Base-by-base conservation (phyloP, 2,113 vertebrate genomes). In the Dromas ardeola region DNA sequence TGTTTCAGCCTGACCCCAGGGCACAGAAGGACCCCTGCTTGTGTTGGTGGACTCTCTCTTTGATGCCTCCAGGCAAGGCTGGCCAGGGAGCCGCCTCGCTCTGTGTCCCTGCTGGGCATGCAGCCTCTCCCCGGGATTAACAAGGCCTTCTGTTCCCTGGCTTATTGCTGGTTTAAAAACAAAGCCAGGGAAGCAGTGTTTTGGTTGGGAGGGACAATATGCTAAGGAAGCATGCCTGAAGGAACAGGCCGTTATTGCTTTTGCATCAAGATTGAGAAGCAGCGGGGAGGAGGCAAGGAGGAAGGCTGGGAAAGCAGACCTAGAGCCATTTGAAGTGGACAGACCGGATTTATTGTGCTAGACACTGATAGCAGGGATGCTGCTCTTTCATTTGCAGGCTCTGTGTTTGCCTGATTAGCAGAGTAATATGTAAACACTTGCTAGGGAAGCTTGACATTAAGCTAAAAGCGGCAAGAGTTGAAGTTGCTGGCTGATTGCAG, bases 361-460 rank as follows among this genome's bases (percentile, higher is more conserved):
- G 74, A 61, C 87, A 40, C 52, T 67, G 86, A 90, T 80, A 93
- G 70, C 88, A 86, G 62, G 59, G 84, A 89, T 95, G 62, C 56
- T 73, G 79, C 63, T 96, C 71, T 96, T 93, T 92, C 62, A 81
- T 95, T 94, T 93, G 67, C 55, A 83, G 74, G 34, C 53, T 71
- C 63, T 69, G 66, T 63, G 63, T 76, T 94, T 94, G 90, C 78
- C 78, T 94, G 81, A 95, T 94, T 80, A 96, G 67, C 79, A 83
- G 25, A 92, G 69, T 70, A 47, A 79, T 50, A 71, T 63, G 85
- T 90, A 81, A 94, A 95, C 79, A 78, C 53, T 76, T 78, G 59
- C 18, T 70, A 47, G 61, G 45, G 30, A 88, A 93, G 65, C 43
- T 15, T 90, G 90, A 85, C 77, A 73, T 77, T 55, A 91, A 84